These are phyloP conservation scores for Griposia aprilina DNA, from an alignment of 2,888 invertebrate genomes.

Conservation along the genomic window DNA sequence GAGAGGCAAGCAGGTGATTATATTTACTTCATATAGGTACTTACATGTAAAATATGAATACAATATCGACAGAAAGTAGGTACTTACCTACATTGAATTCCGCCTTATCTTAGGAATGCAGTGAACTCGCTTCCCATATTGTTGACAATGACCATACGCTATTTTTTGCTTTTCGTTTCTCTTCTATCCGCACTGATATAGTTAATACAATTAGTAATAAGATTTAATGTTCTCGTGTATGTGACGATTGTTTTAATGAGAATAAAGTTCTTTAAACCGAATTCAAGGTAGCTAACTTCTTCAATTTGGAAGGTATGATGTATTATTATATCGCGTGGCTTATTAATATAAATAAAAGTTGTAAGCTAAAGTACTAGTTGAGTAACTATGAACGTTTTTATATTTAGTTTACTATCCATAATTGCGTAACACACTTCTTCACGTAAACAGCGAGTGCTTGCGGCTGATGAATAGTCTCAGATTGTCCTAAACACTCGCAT, in stretches of 20 bases:
- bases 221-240: too few relatives aligned
- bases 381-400: not conserved
- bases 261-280: too few relatives aligned
- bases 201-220: too few relatives aligned
- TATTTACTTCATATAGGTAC: not conserved
- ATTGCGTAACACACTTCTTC: not conserved
- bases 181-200: too few relatives aligned
- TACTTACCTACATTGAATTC: too few relatives aligned
- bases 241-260: too few relatives aligned
- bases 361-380: not conserved
- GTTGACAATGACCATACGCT: too few relatives aligned
- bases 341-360: not conserved
- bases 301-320: not conserved
- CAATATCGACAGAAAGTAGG: too few relatives aligned
- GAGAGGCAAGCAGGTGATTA: not conserved
- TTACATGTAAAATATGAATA: not conserved
- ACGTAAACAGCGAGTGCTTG: not conserved
- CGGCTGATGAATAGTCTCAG: conserved; percentile 32
- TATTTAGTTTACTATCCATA: not conserved
- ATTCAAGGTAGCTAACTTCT: not conserved
- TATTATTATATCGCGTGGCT: not conserved
- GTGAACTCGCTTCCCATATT: too few relatives aligned
- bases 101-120: too few relatives aligned
- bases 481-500: conserved; percentile 50
- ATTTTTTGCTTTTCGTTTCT: too few relatives aligned